Evolutionary conservation across 1,140 invertebrate species (phyloP), one percentile per base, ranked within the genome.

Genomic region (Choristoneura fumiferana): DNA sequence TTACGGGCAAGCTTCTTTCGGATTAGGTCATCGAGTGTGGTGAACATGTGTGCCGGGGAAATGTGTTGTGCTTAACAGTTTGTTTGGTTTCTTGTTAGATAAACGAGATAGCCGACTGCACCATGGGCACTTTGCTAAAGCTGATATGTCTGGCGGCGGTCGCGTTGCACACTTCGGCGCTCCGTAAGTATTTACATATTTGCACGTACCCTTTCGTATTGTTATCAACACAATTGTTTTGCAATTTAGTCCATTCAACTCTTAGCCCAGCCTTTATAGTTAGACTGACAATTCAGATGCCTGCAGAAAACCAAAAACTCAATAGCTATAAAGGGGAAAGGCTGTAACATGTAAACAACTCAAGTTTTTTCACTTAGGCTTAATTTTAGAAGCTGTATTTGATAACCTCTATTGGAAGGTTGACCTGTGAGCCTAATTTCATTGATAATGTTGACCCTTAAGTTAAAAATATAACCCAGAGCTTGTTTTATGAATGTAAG

Each of bases 1-100:
- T 86, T 84, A 72, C 71, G 67, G 67, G 60, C 62, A 78, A 76
- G 71, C 74, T 82, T 78, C 76, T 80, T 75, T 84, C 74, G 84
- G 79, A 89, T 89, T 87, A 87, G 84, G 83, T 89, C 84, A 89
- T 89, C 84, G 70, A 80, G 80, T 84, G 81, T 69, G 67, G 81
- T 78, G 76, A 76, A 87, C 82, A 86, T 86, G 81, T 89, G 84
- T 87, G 74, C 76, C 77, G 74, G 75, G 70, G 69, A 78, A 81
- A 81, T 79, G 76, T 84, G 81, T 79, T 81, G 39, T 63, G 63
- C 77, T 62, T 69, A 83, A 65, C 74, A 60, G 71, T 63, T 81
- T 78, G 60, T 87, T 81, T 84, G 68, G 71, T 81, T 84, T 87
- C 71, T 83, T 79, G 66, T 68, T 86, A 87, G 86, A 83, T 89